phyloP scores from a whole-genome alignment of 2,113 vertebrate genomes.

The Cyprinodon brontotheroides region DNA sequence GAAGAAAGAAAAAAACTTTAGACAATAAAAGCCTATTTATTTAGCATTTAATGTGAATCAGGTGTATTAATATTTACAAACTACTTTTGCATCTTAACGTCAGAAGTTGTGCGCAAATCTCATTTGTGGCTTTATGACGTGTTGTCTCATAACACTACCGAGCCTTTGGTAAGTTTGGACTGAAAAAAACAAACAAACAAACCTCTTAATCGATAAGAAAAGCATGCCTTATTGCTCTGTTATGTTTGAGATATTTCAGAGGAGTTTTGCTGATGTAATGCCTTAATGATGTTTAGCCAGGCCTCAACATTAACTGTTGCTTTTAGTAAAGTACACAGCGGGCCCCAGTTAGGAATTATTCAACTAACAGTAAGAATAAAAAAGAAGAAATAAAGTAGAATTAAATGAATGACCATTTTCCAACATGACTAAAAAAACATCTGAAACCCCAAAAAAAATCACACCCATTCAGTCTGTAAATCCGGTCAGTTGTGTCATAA shows the following conservation, averaged over 20 bases:
- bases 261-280: background rate
- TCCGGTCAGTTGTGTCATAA: slow-evolving; percentile 12
- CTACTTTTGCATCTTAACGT: background rate
- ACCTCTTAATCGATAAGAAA: slow-evolving; percentile 1
- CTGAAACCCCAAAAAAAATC: background rate
- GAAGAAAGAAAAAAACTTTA: no score
- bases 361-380: background rate
- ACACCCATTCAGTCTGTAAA: background rate
- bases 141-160: no score
- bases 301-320: background rate
- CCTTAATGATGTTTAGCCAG: background rate
- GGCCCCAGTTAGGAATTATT: background rate
- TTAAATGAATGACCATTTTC: background rate
- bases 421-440: background rate
- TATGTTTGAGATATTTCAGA: background rate
- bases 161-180: background rate
- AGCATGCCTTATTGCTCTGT: slow-evolving; percentile 20
- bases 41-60: background rate
- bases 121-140: no score
- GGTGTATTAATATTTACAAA: background rate
- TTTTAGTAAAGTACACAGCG: background rate
- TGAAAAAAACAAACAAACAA: background rate
- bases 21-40: no score
- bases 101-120: background rate
- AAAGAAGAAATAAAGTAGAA: background rate